Evolutionary conservation across 1,140 invertebrate genomes (phyloP), one percentile per base, ranked within the genome.

Genomic region (Pteromalus puparum): DNA sequence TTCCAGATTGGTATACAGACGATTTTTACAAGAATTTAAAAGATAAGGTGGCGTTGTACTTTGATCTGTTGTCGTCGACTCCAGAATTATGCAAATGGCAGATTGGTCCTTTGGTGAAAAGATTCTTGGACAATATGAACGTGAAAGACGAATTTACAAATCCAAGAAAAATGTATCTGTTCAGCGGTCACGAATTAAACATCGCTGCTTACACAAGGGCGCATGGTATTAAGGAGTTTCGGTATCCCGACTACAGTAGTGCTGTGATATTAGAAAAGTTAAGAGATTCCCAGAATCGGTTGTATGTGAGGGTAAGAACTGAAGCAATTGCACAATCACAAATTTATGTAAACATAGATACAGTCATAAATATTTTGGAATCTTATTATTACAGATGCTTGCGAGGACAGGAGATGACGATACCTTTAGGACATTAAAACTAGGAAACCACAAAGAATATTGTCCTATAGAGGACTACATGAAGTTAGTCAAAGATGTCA

Each of bases 231-330:
- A 12, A 74, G 12, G n/a, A 74, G 18, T 34, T 74, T 3, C 12
- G 24, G 4, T 85, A 79, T 80, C 84, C 81, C 7, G 34, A 67
- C 24, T 85, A 67, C 21, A 24, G 21, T 9, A 82, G 18, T 34
- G 76, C 75, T 30, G 13, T 85, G 3, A 48, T 85, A 18, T 6
- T 85, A 18, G 84, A 85, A 48, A 85, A 82, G 67, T 82, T 78
- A 6, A 75, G 80, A 26, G 73, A 82, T 75, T 42, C 67, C 2
- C 15, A 80, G 0, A 79, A 82, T 48, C n/a, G 42, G 24, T 0
- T 73, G 1, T 79, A 74, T 30, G 30, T 85, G 1, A 34, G 30
- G 30, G 30, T 34, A 34, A 34, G 30, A 34, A 5, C 30, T 6
- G 30, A 34, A 34, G 30, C 3, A 34, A 4, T 34, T 34, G 30